Base-by-base conservation (phyloP, 2,113 vertebrate genomes). In the Pelecanoides urinatrix region DNA sequence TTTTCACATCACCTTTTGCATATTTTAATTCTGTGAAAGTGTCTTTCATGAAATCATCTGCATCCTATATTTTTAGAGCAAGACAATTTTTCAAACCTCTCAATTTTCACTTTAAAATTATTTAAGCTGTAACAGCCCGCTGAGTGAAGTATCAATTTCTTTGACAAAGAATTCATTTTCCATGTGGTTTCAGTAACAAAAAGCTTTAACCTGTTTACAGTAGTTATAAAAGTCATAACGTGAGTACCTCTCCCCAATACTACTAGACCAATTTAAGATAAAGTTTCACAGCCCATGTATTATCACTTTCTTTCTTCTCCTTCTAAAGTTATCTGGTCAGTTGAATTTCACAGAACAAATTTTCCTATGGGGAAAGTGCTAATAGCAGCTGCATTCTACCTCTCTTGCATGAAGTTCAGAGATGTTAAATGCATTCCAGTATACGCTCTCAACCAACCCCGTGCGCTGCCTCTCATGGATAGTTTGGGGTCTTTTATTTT, bases 91-190 rank as follows among this genome's bases (percentile, higher is more conserved):
- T 84, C 68, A 84, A 59, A 71, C 27, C 19, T 76, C 72, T 93
- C 68, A 61, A 25, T 83, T 80, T 93, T 87, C 42, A 50, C 36
- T 86, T 82, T 65, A 66, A 88, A 92, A 85, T 70, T n/a, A 56
- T 84, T 95, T 73, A 71, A 88, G 73, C 36, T 65, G 22, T 47
- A 74, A 45, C 25, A 82, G 36, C 44, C 45, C 65, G 65, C 38
- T 4, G 2, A 85, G 42, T 19, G 17, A 91, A 74, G 40, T 70
- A 93, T 58, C 73, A n/a, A 27, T 93, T 94, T 95, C 62, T 78
- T 89, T 89, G 45, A 86, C 16, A 92, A 85, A 83, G 5, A 95
- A 90, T 78, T 68, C 5, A 76, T 96, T 97, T 97, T 95, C 96
- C 87, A 76, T 94, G 90, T 86, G 89, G 58, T 75, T 97, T 82